Base-by-base conservation (phyloP, 2,113 vertebrate species). In the Phyllostomus hastatus region DNA sequence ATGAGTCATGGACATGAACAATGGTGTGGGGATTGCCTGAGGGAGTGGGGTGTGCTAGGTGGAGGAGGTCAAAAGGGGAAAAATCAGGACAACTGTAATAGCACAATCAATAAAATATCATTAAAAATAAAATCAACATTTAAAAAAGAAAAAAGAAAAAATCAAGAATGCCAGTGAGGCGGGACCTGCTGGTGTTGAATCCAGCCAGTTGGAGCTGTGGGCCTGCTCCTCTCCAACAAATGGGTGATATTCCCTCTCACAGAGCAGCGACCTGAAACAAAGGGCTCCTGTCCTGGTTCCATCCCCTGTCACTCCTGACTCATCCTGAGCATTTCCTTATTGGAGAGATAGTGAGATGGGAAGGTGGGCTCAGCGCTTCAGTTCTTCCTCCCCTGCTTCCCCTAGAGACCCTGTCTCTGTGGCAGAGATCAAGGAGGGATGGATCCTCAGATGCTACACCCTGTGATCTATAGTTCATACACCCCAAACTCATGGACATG, bases 121-220 rank as follows among this genome's bases (percentile, higher is more conserved):
- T 59, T 26, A 26, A 26, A 59, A 59, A 59, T 59, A 59, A 59
- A 61, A 61, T 26, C 9, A 28, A 61, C 59, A 11, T 26, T 28
- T 11, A 61, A 61, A 28, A 61, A 28, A 11, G 26, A 61, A 61
- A 22, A 54, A 57, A n/a, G n/a, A 4, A 41, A 61, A 28, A 61
- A 26, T 19, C 4, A 1, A 31, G 35, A 35, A 26, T 9, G 4
- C 14, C 7, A 5, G 4, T 15, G 52, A 79, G 14, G 7, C 0
- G 0, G 8, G 22, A 16, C 26, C 33, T 48, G 0, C 24, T 11
- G 69, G 61, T 64, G 5, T 4, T 16, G 59, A 4, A 43, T 14
- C 33, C 17, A 26, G 52, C 33, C 5, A 41, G 46, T 1, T 26
- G 52, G 73, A 80, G 41, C 91, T 2, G 19, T 28, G 80, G 52